Percentiles rank a stretch among this genome's conserved stretches.
These are phyloP conservation scores for Neoarius graeffei DNA, from an alignment of 2,113 vertebrate genomes.

Conservation along the genomic window DNA sequence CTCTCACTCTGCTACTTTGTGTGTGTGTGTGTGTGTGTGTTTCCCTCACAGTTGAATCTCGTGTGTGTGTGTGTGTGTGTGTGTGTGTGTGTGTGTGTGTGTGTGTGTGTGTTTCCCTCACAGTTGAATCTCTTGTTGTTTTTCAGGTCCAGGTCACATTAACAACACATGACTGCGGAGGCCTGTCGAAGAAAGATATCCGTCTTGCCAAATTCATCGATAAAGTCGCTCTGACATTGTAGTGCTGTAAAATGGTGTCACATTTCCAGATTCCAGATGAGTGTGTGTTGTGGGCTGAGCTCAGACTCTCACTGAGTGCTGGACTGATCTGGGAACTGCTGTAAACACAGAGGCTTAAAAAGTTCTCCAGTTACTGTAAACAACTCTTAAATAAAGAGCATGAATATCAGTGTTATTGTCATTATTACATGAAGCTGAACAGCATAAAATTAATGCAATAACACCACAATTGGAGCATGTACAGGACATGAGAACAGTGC, in stretches of 20 bases:
- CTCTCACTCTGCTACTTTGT: conserved; percentile 10
- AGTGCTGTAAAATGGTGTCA: conserved; percentile 24
- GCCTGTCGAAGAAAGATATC: conserved; percentile 87
- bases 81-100: conserved; percentile 6
- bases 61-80: not conserved
- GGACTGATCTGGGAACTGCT: not conserved
- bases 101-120: not conserved
- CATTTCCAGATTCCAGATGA: not conserved
- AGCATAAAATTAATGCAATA: not conserved
- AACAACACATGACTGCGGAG: conserved; percentile 88
- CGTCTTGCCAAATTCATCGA: conserved; percentile 94
- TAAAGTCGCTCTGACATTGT: conserved; percentile 76
- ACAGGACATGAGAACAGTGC: not conserved
- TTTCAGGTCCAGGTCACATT: conserved; percentile 93
- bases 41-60: conserved; percentile 8
- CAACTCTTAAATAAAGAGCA: not conserved
- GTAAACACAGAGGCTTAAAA: not conserved
- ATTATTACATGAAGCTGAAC: not conserved
- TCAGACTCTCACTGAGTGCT: not conserved
- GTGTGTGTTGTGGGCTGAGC: not conserved
- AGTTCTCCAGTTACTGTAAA: not conserved
- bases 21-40: not conserved
- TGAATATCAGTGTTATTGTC: not conserved
- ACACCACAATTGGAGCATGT: not conserved
- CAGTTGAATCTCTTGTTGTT: conserved; percentile 46